Evolutionary conservation across 1,140 invertebrate genomes (phyloP).

Genomic region (Branchinecta lynchi): DNA sequence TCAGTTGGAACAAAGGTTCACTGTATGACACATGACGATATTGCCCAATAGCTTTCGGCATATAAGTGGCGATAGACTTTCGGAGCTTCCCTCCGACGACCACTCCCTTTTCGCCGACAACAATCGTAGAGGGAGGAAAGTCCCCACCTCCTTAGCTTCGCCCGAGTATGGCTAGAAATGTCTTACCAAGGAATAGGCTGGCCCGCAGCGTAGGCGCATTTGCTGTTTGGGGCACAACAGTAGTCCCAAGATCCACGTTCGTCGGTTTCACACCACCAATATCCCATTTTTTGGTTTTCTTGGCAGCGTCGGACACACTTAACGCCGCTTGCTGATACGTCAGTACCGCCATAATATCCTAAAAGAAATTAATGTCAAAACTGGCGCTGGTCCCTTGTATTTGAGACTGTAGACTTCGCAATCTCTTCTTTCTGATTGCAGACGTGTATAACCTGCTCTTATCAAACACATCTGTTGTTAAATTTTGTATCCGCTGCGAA

Average conservation of each 20-base stretch:
- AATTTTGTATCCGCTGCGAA: background rate
- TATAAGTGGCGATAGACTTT: too few species aligned
- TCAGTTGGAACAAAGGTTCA: too few species aligned
- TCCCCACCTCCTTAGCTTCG: too few species aligned
- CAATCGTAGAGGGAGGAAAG: too few species aligned
- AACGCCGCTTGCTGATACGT: constrained; percentile 49
- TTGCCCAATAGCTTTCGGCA: too few species aligned
- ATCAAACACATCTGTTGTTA: background rate
- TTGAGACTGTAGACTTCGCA: too few species aligned
- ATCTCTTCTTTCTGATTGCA: background rate
- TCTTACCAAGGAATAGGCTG: constrained; percentile 20
- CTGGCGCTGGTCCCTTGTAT: background rate
- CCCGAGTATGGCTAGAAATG: background rate
- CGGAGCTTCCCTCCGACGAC: too few species aligned
- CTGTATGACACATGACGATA: too few species aligned
- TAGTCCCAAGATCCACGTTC: constrained; percentile 53
- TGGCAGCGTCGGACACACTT: constrained; percentile 51
- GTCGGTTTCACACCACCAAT: constrained; percentile 60
- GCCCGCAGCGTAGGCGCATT: constrained; percentile 61
- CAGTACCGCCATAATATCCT: background rate
- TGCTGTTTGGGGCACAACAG: constrained; percentile 57
- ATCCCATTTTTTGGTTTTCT: constrained; percentile 50
- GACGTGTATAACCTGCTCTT: background rate
- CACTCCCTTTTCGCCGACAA: too few species aligned
- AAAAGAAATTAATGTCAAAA: background rate